Base-by-base conservation (phyloP, 2,888 invertebrate genomes). In the Nemoura dubitans region DNA sequence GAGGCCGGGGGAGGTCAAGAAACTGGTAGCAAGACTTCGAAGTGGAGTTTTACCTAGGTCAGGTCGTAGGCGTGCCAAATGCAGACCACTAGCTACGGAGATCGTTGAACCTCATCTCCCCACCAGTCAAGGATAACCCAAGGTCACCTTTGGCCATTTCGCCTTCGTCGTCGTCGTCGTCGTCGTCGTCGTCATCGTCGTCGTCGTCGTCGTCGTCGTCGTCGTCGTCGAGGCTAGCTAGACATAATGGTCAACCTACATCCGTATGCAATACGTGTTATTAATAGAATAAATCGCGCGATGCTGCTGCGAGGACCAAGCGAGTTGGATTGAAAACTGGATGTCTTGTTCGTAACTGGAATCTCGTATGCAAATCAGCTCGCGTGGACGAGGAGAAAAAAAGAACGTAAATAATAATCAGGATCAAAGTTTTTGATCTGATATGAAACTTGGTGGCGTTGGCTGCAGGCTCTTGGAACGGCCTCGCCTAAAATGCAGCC, bases 81-180 rank as follows among this genome's bases (percentile, higher is more conserved):
- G 30, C 82, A 36, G 82, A 30, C 83, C 78, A 42, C 5, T 3
- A 14, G 43, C 42, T 2, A n/a, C 25, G 59, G 10, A 28, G 26
- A 59, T 76, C 84, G 14, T 27, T 28, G 59, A 76, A 59, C 84
- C 26, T 30, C 82, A 7, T 82, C 43, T 27, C 29, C 81, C 27
- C 81, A 26, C 26, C 76, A 27, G 76, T 76, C 84, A 84, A 84
- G 84, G 84, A 59, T 84, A 84, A 28, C 27, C 84, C 84, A 84
- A 84, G 84, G 84, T 84, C 84, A 84, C 59, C 42, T 16, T 2
- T 83, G 83, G 83, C 7, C 83, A 83, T 83, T 21, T 81, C 28
- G 81, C 81, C 29, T 0, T 25, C 81, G 27, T 36, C 36, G 36
- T 36, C 36, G 36, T 36, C 36, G 36, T 36, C 36, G 36, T 36